Base-by-base conservation (phyloP, 92 coral and sea anemone species). In the Zoanthus gigantus region DNA sequence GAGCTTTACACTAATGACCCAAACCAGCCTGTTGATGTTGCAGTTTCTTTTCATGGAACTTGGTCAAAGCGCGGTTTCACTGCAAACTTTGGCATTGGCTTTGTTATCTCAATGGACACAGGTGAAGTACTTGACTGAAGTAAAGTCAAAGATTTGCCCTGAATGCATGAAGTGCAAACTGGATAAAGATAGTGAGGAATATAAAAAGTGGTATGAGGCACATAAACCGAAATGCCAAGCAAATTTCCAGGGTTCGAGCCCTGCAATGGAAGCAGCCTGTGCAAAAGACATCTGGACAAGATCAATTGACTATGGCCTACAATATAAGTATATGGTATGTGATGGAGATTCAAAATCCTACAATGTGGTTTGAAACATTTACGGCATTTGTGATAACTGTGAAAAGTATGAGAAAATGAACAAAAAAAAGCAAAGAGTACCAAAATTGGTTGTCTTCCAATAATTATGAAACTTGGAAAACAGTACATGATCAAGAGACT, bases 271-370 rank as follows among this genome's bases (percentile, higher is more conserved):
- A 14, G 44, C 45, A 52, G 65, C 5, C 5, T 50, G 42, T 50
- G 85, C 72, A 6, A 69, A 83, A 47, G 56, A 18, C 7, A 15
- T 71, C 11, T 79, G 90, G 87, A 16, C 34, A 46, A 46, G 87
- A 79, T 32, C 47, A 9, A 12, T 54, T 69, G 80, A 69, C 30
- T 18, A 57, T 34, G 30, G 37, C 44, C 23, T 86, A 14, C 44
- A 73, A 16, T 86, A 86, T 48, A 87, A 76, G 14, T 78, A 47
- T 53, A 87, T 87, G 87, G 79, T 87, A 4, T 65, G 86, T 87
- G 86, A 87, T 78, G 87, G 86, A 3, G 90, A 63, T 23, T 23
- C 23, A 23, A 23, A 23, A 23, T 23, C 23, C 23, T 23, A 23
- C 23, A 23, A 23, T 23, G 71, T 16, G 1, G 86, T 87, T 0